Evolutionary conservation across 2,888 invertebrate genomes (phyloP).

Genomic region (Tipula confusa): DNA sequence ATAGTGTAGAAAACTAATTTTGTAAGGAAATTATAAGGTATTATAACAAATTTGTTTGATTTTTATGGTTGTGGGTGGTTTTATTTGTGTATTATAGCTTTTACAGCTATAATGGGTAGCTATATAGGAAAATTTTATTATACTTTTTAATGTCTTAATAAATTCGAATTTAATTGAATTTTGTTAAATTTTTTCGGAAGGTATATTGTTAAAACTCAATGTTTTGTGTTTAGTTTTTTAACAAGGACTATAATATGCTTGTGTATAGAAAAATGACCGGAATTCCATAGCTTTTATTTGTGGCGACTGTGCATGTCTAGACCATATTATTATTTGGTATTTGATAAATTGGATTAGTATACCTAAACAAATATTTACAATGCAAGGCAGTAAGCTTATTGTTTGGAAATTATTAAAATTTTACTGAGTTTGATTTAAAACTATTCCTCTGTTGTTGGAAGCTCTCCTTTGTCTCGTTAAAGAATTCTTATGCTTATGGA

Average conservation of each 20-base stretch:
- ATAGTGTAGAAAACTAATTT: neutral
- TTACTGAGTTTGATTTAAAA: no score
- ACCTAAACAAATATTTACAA: no score
- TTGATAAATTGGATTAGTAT: neutral
- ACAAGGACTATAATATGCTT: neutral
- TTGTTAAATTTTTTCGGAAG: neutral
- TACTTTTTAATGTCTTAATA: neutral
- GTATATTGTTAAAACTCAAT: neutral
- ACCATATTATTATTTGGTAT: no score
- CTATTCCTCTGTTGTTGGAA: no score
- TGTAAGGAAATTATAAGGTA: neutral
- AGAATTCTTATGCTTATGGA: no score
- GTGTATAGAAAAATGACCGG: neutral
- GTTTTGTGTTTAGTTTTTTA: neutral
- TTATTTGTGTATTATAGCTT: conserved; percentile 15
- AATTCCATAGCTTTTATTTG: neutral
- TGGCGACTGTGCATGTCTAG: neutral
- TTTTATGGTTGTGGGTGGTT: conserved; percentile 9
- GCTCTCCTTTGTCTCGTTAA: no score
- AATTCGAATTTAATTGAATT: conserved; percentile 20
- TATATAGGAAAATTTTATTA: neutral
- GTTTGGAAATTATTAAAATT: no score
- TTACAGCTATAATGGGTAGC: neutral
- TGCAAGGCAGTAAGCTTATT: no score
- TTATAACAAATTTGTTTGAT: conserved; percentile 9